Conservation (phyloP, 2,888 invertebrate genomes). For the Crioceris asparagi region DNA sequence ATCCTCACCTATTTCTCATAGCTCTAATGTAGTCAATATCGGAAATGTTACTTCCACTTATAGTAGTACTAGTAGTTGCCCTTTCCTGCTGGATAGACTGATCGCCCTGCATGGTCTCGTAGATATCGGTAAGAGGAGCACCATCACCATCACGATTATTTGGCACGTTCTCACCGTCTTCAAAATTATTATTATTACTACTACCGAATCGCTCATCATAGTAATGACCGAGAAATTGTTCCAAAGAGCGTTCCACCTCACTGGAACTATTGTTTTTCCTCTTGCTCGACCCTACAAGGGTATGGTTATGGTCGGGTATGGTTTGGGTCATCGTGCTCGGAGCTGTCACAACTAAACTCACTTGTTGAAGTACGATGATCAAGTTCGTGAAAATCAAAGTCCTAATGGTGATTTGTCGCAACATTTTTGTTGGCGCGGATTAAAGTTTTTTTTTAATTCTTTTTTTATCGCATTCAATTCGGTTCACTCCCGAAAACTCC, state of each 20-base stretch:
- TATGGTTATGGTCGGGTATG: no score
- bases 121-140: slow-evolving; percentile 13
- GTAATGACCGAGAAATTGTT: slow-evolving; percentile 8
- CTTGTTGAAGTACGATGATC: no score
- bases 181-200: slow-evolving; percentile 1
- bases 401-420: slow-evolving; percentile 6
- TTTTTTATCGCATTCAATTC: no score
- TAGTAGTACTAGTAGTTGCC: no score
- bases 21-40: no score
- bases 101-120: slow-evolving; percentile 22
- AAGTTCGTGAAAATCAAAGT: slow-evolving; percentile 10
- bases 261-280: not conserved
- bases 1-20: no score
- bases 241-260: slow-evolving; percentile 12
- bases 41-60: no score
- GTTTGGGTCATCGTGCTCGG: no score
- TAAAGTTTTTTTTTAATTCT: no score
- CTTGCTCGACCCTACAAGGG: no score
- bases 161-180: not conserved
- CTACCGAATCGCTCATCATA: slow-evolving; percentile 8
- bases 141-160: not conserved
- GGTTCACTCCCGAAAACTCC: no score
- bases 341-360: not conserved
- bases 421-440: slow-evolving; percentile 7
- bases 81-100: slow-evolving; percentile 17